Evolutionary conservation across 2,888 invertebrate species (phyloP).

Genomic region (Gortyna flavago): DNA sequence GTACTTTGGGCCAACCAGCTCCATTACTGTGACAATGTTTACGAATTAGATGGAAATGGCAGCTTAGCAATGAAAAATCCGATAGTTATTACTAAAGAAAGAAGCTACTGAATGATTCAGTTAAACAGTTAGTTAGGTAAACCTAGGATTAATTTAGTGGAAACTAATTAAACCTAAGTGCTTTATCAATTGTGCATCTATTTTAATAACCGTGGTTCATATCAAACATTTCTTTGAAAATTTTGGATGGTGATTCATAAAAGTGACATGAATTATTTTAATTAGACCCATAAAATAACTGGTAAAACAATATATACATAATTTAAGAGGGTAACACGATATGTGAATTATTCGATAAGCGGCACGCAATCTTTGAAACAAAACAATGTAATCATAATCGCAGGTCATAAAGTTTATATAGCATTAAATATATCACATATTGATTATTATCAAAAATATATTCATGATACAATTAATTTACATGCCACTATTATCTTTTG

Average conservation of each 20-base stretch:
- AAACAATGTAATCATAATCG: slow-evolving; percentile 13
- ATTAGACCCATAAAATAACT: not conserved
- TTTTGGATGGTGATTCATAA: not conserved
- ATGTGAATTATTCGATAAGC: not conserved
- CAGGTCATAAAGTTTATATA: slow-evolving; percentile 18
- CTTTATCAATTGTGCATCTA: not conserved
- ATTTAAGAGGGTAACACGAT: not conserved
- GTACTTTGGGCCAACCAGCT: slow-evolving; percentile 92
- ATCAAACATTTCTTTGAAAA: not conserved
- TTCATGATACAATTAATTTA: slow-evolving; percentile 2
- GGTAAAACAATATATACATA: not conserved
- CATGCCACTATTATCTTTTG: slow-evolving; percentile 12
- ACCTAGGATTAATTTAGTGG: not conserved
- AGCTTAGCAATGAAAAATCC: not conserved
- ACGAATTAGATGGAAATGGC: not conserved
- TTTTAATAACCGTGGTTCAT: not conserved
- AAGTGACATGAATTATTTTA: not conserved
- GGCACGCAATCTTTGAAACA: slow-evolving; percentile 20
- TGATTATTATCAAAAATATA: slow-evolving; percentile 8
- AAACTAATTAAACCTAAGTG: not conserved
- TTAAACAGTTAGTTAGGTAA: too few species aligned
- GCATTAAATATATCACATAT: slow-evolving; percentile 14
- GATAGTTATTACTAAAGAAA: not conserved
- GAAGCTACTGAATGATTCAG: not conserved
- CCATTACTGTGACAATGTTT: slow-evolving; percentile 89